Evolutionary conservation across 1,140 invertebrate species (phyloP).

Genomic region (Eriocheir sinensis): DNA sequence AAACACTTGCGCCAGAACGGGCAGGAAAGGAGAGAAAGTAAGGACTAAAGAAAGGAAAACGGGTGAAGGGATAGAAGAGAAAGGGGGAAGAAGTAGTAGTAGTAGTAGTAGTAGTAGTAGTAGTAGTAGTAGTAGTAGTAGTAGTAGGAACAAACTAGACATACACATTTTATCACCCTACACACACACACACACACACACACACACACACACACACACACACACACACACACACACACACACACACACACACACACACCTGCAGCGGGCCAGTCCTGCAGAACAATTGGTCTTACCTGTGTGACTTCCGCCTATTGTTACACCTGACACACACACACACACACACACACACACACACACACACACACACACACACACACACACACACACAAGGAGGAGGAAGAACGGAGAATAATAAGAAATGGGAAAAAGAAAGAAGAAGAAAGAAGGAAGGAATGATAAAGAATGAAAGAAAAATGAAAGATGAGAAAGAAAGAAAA

Average conservation of each 20-base stretch:
- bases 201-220: slow-evolving; percentile 2
- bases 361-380: slow-evolving; percentile 62
- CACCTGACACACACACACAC: background rate
- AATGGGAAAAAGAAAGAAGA: background rate
- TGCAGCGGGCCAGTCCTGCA: too few species aligned
- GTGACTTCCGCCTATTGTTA: too few species aligned
- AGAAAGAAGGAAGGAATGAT: background rate
- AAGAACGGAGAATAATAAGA: background rate
- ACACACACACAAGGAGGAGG: slow-evolving; percentile 48
- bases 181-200: background rate
- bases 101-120: too few species aligned
- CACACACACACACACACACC: slow-evolving; percentile 36
- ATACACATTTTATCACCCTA: background rate
- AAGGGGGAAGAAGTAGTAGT: too few species aligned
- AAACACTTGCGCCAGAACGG: too few species aligned
- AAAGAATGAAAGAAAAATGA: background rate
- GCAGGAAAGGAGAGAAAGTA: background rate
- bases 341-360: slow-evolving; percentile 49
- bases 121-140: background rate
- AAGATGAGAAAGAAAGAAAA: background rate
- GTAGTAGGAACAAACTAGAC: background rate
- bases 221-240: slow-evolving; percentile 45
- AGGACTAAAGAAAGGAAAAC: background rate
- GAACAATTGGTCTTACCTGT: too few species aligned
- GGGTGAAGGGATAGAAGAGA: background rate